These are phyloP conservation scores for Neosilurus mollespiculum DNA, from an alignment of 2,797 vertebrate species.

Conservation along the genomic window DNA sequence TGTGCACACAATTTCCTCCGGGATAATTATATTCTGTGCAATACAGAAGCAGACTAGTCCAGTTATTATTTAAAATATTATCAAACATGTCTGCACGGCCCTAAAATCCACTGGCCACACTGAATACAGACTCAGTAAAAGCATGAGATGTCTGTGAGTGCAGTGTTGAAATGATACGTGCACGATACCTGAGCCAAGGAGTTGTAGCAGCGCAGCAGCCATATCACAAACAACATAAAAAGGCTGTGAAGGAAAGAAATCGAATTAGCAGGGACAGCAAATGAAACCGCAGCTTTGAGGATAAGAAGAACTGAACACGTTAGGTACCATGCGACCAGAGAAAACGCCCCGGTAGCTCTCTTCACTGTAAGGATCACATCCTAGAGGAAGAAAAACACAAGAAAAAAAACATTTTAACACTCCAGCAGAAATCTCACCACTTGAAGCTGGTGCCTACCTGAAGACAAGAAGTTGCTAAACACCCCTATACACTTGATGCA, in stretches of 20 bases:
- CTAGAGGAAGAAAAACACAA: conserved; percentile 57
- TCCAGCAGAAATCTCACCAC: neutral
- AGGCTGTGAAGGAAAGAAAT: conserved; percentile 65
- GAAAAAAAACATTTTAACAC: neutral
- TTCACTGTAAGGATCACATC: conserved; percentile 74
- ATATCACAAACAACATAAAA: conserved; percentile 85
- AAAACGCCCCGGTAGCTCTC: conserved; percentile 77
- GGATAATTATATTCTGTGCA: neutral
- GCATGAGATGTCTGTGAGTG: neutral
- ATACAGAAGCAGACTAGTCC: neutral
- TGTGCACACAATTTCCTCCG: no score
- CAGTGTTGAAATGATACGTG: neutral
- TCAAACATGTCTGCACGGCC: no score
- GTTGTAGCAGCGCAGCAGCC: conserved; percentile 83
- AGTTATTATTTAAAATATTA: neutral
- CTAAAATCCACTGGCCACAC: neutral
- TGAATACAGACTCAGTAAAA: neutral
- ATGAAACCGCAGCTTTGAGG: conserved; percentile 10
- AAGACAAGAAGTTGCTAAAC: neutral
- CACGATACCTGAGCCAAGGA: conserved; percentile 81
- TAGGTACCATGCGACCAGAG: conserved; percentile 76
- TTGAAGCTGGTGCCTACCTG: neutral
- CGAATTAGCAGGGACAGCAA: conserved; percentile 5
- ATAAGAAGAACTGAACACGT: neutral
- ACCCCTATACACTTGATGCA: neutral